Conservation (phyloP, 2,888 invertebrate genomes). For the Thysanoteuthis rhombus region DNA sequence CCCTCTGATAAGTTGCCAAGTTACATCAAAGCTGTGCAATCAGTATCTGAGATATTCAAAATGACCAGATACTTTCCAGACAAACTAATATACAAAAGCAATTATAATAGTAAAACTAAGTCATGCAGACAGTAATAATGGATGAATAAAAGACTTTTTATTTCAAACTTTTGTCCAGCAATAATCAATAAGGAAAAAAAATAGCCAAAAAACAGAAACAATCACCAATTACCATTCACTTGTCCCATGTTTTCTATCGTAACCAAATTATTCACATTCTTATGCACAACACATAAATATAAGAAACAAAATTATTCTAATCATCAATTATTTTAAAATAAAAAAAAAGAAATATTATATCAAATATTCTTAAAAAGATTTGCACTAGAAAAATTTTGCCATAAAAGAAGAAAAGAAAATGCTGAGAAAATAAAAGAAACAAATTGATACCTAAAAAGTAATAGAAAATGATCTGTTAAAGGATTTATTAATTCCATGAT, state of each 20-base stretch:
- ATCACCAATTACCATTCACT: not conserved
- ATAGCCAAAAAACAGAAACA: not conserved
- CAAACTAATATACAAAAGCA: not conserved
- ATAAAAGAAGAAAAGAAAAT: not conserved
- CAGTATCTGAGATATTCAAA: too few relatives aligned
- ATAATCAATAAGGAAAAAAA: not conserved
- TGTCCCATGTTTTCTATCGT: not conserved
- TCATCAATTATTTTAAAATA: not conserved
- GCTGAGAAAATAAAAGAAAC: not conserved
- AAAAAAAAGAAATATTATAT: not conserved
- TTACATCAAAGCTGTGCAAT: too few relatives aligned
- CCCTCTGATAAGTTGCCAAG: too few relatives aligned
- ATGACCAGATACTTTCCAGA: too few relatives aligned
- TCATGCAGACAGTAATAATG: not conserved
- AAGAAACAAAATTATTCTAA: not conserved
- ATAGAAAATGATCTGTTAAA: not conserved
- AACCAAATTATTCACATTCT: not conserved
- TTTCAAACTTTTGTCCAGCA: not conserved
- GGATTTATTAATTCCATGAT: too few relatives aligned
- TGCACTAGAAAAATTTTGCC: not conserved
- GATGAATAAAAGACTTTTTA: not conserved
- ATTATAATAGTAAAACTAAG: conserved; percentile 12
- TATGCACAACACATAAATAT: not conserved
- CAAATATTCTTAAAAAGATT: not conserved
- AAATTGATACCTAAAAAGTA: not conserved